Evolutionary conservation across 1,140 invertebrate species (phyloP).

Genomic region (Drusus annulatus): DNA sequence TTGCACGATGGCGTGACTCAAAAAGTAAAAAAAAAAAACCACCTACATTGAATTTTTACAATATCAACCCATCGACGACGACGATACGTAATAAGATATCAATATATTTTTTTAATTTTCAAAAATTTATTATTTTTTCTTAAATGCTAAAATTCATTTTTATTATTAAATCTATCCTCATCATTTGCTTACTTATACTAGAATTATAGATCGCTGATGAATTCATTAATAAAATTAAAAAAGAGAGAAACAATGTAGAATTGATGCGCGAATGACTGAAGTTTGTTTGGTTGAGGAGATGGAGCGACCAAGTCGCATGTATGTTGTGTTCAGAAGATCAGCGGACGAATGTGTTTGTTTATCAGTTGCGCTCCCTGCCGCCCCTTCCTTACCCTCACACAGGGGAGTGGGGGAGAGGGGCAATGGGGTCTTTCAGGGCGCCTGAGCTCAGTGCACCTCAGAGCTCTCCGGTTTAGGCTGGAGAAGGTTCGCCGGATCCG

Average conservation of each 20-base stretch:
- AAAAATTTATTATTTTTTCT: conserved; percentile 7
- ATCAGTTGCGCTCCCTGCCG: not conserved
- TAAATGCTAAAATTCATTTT: conserved; percentile 20
- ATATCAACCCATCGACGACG: not conserved
- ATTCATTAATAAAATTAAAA: not conserved
- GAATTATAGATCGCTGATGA: conserved; percentile 19
- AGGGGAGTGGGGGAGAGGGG: not conserved
- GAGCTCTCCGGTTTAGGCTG: conserved; percentile 75
- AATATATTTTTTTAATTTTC: conserved; percentile 27
- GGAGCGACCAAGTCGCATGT: too few species aligned
- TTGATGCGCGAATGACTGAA: not conserved
- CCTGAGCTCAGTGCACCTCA: conserved; percentile 69
- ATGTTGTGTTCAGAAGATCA: conserved; percentile 38
- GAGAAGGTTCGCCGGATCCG: conserved; percentile 77
- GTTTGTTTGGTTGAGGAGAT: too few species aligned
- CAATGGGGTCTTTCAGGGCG: not conserved
- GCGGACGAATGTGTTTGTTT: conserved; percentile 5
- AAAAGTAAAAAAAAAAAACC: conserved; percentile 18
- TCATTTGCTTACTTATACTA: conserved; percentile 38
- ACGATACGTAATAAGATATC: conserved; percentile 36
- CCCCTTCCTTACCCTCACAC: too few species aligned
- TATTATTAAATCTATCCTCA: conserved; percentile 22
- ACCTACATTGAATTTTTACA: conserved; percentile 38
- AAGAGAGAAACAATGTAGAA: conserved; percentile 18
- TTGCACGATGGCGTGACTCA: conserved; percentile 6